A percentile compares a stretch with the other conserved stretches of the same genome.
Evolutionary conservation across 2,888 invertebrate genomes (phyloP).

Genomic region (Chelonus formosanus): DNA sequence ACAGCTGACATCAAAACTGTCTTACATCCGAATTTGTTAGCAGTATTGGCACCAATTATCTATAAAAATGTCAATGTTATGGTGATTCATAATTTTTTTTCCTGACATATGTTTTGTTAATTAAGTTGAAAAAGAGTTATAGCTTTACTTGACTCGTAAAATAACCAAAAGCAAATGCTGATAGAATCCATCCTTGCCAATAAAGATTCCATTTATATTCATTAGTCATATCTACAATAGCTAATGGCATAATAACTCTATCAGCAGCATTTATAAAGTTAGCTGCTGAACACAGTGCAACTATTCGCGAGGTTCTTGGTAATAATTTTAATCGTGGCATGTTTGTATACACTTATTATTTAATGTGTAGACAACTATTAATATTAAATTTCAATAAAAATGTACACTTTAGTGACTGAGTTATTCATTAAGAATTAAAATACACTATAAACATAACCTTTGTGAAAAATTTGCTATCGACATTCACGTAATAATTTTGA

Average conservation of each 20-base stretch:
- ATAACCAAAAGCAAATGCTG: conserved; percentile 80
- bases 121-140: not conserved
- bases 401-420: too few relatives aligned
- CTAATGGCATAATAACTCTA: conserved; percentile 80
- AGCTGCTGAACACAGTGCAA: conserved; percentile 76
- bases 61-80: conserved; percentile 43
- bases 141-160: conserved; percentile 75
- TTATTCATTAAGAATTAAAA: too few relatives aligned
- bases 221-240: conserved; percentile 78
- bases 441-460: too few relatives aligned
- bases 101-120: not conserved
- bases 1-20: conserved; percentile 75
- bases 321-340: conserved; percentile 67
- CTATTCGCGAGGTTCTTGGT: conserved; percentile 69
- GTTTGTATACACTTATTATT: conserved; percentile 34
- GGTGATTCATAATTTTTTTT: too few relatives aligned
- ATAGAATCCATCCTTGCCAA: conserved; percentile 79
- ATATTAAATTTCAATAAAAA: too few relatives aligned
- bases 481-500: too few relatives aligned
- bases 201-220: conserved; percentile 76
- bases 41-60: conserved; percentile 75
- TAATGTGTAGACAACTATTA: too few relatives aligned
- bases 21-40: conserved; percentile 75
- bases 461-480: too few relatives aligned
- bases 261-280: conserved; percentile 83